Evolutionary conservation across 2,797 vertebrate species (phyloP).

Genomic region (Crocidura indochinensis): DNA sequence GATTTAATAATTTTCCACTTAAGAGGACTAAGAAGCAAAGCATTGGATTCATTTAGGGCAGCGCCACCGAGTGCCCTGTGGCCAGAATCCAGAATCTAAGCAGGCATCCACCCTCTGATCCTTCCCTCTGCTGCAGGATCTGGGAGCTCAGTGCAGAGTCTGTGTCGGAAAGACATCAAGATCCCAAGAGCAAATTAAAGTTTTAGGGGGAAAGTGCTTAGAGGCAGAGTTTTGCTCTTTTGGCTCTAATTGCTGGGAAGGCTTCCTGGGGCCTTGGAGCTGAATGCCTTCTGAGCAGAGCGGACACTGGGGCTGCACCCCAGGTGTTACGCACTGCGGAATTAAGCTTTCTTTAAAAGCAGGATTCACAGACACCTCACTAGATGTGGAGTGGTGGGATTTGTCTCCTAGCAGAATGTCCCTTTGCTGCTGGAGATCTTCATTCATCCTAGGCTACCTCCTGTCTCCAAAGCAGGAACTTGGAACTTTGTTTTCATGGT

Average conservation of each 20-base stretch:
- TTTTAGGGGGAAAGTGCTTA: constrained; percentile 42
- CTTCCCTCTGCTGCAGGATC: constrained; percentile 75
- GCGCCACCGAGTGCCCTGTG: constrained; percentile 74
- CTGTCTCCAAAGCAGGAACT: neutral
- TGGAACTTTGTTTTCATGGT: neutral
- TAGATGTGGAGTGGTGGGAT: neutral
- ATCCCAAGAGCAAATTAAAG: constrained; percentile 79
- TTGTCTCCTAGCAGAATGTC: neutral
- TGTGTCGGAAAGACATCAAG: constrained; percentile 10
- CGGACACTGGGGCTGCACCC: neutral
- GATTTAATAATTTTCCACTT: constrained; percentile 67
- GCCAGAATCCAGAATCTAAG: constrained; percentile 71
- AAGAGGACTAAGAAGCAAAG: constrained; percentile 81
- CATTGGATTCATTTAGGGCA: constrained; percentile 69
- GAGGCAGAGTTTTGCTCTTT: constrained; percentile 46
- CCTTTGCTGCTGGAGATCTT: neutral
- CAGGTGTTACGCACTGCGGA: neutral
- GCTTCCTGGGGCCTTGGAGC: neutral
- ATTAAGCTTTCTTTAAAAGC: constrained; percentile 34
- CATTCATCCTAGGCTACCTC: neutral
- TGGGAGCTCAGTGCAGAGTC: neutral
- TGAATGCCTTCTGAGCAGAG: neutral
- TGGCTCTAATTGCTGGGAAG: neutral
- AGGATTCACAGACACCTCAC: constrained; percentile 26
- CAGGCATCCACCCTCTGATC: constrained; percentile 76